Evolutionary conservation across 1,140 invertebrate genomes (phyloP), one percentile per base, ranked within the genome.

Genomic region (Pachyrhynchus sulphureomaculatus): DNA sequence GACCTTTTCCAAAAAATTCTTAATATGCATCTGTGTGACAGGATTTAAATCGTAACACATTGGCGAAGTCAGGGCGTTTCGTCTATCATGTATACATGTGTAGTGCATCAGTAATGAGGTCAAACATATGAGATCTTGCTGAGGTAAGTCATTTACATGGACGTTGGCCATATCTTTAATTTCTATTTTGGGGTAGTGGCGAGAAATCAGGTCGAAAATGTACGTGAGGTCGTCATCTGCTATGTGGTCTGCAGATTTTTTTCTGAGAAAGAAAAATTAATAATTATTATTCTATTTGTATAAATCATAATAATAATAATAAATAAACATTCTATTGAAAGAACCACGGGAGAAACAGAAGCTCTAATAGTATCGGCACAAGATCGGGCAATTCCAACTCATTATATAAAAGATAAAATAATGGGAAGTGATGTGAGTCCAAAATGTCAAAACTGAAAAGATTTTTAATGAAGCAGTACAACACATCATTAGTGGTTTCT

Each of bases 51-150:
- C 64, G 20, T 69, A 37, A 57, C 73, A 75, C 48, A 72, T 58
- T 32, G 71, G 69, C 12, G 63, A 66, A 13, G 67, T 75, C 10
- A 75, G 59, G 6, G 58, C 61, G 13, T 68, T 66, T 53, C 67
- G 55, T 48, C 67, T 49, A 26, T 75, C 70, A 42, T 65, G 55
- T 37, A 75, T 67, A 66, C 71, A 74, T 13, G 67, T 68, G 60
- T 69, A 74, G 57, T 76, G 71, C 58, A 76, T 53, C 47, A 76
- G 57, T 4, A 76, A 49, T 12, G 73, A 75, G 41, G 65, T 70
- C n/a, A 72, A 45, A 21, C 62, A 45, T 32, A 63, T 57, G 6
- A 75, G 29, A 48, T 75, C 67, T 8, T 24, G 24, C 12, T 63
- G 18, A 10, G 64, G 51, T 36, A 71, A 52, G 45, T 68, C 67